Conservation (phyloP, 2,797 vertebrate genomes). For the Podarcis siculus region DNA sequence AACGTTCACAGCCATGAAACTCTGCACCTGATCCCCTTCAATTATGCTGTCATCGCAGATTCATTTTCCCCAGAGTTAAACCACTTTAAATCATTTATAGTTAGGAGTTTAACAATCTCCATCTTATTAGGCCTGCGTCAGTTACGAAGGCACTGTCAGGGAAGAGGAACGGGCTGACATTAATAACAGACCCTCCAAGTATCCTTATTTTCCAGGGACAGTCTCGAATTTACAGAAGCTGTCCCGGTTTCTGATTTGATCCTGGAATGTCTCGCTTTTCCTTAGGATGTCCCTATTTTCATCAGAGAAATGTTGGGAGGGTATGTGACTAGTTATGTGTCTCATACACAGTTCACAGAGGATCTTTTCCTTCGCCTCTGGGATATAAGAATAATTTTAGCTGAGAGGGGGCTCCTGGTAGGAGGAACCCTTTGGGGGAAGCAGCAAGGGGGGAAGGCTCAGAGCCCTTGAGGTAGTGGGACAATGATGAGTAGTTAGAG, state of each 20-base stretch:
- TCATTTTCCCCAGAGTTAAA: constrained; percentile 21
- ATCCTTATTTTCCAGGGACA: too few species aligned
- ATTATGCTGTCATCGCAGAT: constrained; percentile 13
- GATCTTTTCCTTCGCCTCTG: neutral
- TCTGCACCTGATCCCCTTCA: constrained; percentile 4
- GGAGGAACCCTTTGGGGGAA: too few species aligned
- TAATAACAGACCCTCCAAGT: neutral
- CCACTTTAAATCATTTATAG: neutral
- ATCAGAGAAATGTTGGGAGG: too few species aligned
- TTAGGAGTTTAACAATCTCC: constrained; percentile 1
- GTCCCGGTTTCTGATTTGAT: too few species aligned
- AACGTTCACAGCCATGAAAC: neutral
- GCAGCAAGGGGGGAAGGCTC: too few species aligned
- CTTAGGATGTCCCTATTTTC: too few species aligned
- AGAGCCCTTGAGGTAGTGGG: too few species aligned
- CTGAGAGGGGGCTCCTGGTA: too few species aligned
- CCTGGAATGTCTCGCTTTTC: too few species aligned
- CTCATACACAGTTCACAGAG: neutral
- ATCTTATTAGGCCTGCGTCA: neutral
- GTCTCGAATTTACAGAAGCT: too few species aligned
- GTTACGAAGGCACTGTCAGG: neutral
- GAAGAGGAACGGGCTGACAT: neutral
- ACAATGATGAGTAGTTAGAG: too few species aligned
- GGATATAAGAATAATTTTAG: neutral
- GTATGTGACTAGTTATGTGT: neutral